A percentile compares a stretch with the other conserved stretches of the same genome.
Conservation (phyloP, 2,797 vertebrate species). For the Myotis planiceps region DNA sequence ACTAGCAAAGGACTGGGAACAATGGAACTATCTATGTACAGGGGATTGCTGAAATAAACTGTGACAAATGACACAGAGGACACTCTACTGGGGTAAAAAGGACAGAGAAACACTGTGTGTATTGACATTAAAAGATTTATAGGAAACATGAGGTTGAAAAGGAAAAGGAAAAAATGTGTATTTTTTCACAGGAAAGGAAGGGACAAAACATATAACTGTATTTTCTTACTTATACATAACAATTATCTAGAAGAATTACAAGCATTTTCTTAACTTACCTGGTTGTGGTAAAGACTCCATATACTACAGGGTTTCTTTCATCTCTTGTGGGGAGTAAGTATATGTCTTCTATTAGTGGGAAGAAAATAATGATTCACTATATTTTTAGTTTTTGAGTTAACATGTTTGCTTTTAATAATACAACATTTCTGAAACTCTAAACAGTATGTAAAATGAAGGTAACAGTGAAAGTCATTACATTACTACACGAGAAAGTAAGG, state of each 20-base stretch:
- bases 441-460: background rate
- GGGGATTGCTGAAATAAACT: background rate
- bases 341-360: conserved; percentile 92
- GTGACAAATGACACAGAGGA: background rate
- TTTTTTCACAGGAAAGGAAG: background rate
- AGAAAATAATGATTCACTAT: conserved; percentile 29
- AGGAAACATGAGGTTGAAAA: background rate
- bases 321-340: conserved; percentile 96
- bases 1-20: background rate
- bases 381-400: background rate
- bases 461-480: background rate
- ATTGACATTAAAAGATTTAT: background rate
- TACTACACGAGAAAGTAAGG: background rate
- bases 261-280: conserved; percentile 87
- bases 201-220: background rate
- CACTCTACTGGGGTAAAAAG: background rate
- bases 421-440: background rate
- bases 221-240: background rate
- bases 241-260: background rate
- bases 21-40: background rate
- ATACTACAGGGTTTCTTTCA: conserved; percentile 94
- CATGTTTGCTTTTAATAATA: conserved; percentile 25
- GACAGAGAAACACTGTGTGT: background rate
- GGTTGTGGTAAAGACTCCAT: conserved; percentile 97
- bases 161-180: background rate